Percentiles rank a stretch among this genome's conserved stretches.
phyloP scores from a whole-genome alignment of 2,113 vertebrate species.

The Egretta garzetta region DNA sequence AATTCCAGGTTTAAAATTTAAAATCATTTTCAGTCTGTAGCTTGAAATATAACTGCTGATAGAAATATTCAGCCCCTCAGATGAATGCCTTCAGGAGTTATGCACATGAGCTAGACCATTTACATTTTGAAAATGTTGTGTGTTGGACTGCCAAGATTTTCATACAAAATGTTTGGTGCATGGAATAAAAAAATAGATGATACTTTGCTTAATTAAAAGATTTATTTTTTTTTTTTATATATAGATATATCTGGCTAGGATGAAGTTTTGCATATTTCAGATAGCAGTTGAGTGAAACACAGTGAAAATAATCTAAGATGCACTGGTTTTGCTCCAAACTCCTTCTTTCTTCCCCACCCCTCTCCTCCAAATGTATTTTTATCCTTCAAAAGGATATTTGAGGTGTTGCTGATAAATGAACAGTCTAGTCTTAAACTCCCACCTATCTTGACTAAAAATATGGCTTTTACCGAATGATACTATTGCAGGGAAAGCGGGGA shows the following conservation, averaged over 20 bases:
- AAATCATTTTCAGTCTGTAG: constrained; percentile 19
- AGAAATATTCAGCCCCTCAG: not conserved
- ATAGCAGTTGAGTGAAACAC: not conserved
- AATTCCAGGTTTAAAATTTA: not conserved
- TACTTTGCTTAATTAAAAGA: not conserved
- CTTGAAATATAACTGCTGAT: not conserved
- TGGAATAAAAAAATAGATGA: not conserved
- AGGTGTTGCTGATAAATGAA: not conserved
- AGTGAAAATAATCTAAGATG: not conserved
- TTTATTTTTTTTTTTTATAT: not conserved
- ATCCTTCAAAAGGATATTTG: not conserved
- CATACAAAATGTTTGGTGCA: not conserved
- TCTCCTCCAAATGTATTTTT: not conserved
- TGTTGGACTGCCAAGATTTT: not conserved
- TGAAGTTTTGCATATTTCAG: not conserved
- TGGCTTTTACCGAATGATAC: not conserved
- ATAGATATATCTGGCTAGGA: not conserved
- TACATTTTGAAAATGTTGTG: constrained; percentile 45
- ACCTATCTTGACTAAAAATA: not conserved
- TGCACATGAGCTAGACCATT: not conserved
- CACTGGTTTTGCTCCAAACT: not conserved
- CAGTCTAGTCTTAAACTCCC: not conserved
- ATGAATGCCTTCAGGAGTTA: constrained; percentile 39
- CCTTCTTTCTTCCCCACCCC: not conserved
- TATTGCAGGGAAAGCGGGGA: not conserved